phyloP scores from a whole-genome alignment of 2,113 vertebrate genomes.

The Antennarius striatus region DNA sequence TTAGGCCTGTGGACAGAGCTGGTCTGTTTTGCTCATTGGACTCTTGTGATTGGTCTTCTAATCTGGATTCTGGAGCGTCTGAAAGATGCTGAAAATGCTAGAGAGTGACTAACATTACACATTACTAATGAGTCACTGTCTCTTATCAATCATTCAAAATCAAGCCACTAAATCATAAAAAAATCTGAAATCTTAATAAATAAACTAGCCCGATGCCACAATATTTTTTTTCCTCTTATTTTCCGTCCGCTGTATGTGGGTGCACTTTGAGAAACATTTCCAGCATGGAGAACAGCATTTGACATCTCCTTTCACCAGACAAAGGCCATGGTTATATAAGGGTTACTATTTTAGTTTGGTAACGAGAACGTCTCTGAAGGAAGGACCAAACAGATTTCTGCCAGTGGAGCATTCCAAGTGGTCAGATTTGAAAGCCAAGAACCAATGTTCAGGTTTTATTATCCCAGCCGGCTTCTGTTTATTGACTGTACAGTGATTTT shows the following conservation, averaged over 20 bases:
- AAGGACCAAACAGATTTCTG: constrained; percentile 33
- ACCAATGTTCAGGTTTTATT: background rate
- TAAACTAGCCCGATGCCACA: too few relatives aligned
- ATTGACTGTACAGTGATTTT: background rate
- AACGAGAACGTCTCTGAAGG: constrained; percentile 38
- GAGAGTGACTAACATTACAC: background rate
- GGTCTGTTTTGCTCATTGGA: constrained; percentile 25
- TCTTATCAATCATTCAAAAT: too few relatives aligned
- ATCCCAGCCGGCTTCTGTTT: background rate
- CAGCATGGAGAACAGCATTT: constrained; percentile 47
- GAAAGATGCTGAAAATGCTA: background rate
- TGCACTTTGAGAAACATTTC: constrained; percentile 13
- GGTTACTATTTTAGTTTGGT: constrained; percentile 55
- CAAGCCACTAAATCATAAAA: too few relatives aligned
- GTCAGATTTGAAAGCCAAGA: constrained; percentile 10
- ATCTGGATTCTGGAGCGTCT: background rate
- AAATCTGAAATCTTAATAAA: too few relatives aligned
- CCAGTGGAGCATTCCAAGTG: constrained; percentile 28
- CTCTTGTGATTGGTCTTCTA: constrained; percentile 10
- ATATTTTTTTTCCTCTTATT: background rate
- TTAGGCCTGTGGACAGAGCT: constrained; percentile 37
- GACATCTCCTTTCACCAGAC: constrained; percentile 53
- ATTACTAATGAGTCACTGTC: constrained; percentile 2
- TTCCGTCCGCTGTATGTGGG: constrained; percentile 7
- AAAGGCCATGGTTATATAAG: constrained; percentile 58